A percentile compares a stretch with the other conserved stretches of the same genome.
phyloP scores from a whole-genome alignment of 2,797 vertebrate species.

The Hydrolagus colliei region DNA sequence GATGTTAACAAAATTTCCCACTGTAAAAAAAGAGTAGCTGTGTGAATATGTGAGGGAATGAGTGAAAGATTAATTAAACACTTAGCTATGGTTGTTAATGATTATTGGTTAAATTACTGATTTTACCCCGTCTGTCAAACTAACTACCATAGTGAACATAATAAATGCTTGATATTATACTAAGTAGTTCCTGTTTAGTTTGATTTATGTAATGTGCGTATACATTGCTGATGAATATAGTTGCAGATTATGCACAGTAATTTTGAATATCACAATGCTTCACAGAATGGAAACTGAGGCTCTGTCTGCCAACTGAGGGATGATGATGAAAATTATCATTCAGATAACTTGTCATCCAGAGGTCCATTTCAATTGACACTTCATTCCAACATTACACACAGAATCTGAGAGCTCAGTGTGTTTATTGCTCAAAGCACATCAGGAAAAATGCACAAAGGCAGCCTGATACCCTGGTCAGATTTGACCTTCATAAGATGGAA shows the following conservation, averaged over 20 bases:
- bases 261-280: neutral
- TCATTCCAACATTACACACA: neutral
- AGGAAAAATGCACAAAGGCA: neutral
- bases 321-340: constrained; percentile 58
- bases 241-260: neutral
- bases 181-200: neutral
- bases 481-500: constrained; percentile 11
- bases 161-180: neutral
- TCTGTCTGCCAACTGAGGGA: constrained; percentile 53
- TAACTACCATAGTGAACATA: constrained; percentile 6
- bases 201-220: constrained; percentile 15
- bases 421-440: neutral
- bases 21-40: neutral
- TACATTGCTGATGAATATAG: neutral
- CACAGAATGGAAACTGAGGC: neutral
- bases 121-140: constrained; percentile 19
- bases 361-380: constrained; percentile 36
- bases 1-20: constrained; percentile 9
- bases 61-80: constrained; percentile 9
- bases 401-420: neutral
- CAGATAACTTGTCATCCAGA: constrained; percentile 41
- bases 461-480: neutral
- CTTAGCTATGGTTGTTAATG: constrained; percentile 8
- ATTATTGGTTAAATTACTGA: constrained; percentile 15
- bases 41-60: neutral